Conservation (phyloP, 2,888 invertebrate species). For the Habrosyne pyritoides region DNA sequence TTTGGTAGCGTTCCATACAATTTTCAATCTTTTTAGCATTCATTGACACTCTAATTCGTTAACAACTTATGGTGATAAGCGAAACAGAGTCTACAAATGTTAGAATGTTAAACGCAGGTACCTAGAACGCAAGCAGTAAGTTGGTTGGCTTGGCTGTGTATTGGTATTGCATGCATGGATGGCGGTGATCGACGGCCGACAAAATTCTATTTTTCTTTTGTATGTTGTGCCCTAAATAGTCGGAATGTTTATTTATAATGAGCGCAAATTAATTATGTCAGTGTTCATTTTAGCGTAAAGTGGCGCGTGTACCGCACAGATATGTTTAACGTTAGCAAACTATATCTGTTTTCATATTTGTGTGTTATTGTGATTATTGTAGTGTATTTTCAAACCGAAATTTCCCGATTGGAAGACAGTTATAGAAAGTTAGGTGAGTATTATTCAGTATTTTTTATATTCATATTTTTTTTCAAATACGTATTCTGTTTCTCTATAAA, state of each 20-base stretch:
- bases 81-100: neutral
- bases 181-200: conserved; percentile 34
- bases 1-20: neutral
- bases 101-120: neutral
- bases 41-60: neutral
- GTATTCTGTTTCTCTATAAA: too few species aligned
- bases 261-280: conserved; percentile 59
- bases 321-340: conserved; percentile 77
- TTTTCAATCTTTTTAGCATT: neutral
- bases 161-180: conserved; percentile 15
- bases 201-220: conserved; percentile 53
- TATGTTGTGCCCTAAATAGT: conserved; percentile 56
- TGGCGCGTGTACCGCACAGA: conserved; percentile 46
- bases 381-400: conserved; percentile 78
- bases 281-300: conserved; percentile 55
- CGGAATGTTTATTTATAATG: conserved; percentile 67
- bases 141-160: neutral
- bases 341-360: conserved; percentile 74
- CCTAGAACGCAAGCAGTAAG: neutral
- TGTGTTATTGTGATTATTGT: conserved; percentile 73
- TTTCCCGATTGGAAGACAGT: conserved; percentile 68
- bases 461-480: neutral
- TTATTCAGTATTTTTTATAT: conserved; percentile 8
- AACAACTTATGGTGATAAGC: neutral
- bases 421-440: conserved; percentile 69